Conservation (phyloP, 2,113 vertebrate species). For the Antechinus stuartii region DNA sequence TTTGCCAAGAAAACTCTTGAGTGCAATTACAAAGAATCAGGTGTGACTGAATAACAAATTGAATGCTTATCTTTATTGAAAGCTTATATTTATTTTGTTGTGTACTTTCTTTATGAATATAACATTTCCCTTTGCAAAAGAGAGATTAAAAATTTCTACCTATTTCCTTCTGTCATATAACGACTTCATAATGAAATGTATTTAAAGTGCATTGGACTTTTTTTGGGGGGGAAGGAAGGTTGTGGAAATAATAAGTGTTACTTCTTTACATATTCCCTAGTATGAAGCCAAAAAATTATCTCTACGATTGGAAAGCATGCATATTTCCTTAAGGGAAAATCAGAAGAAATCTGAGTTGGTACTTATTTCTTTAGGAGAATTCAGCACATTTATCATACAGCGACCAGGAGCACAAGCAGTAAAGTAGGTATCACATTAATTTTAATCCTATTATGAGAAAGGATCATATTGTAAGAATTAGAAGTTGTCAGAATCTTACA, state of each 20-base stretch:
- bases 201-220: slow-evolving; percentile 47
- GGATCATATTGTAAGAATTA: slow-evolving; percentile 8
- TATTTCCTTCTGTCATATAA: neutral
- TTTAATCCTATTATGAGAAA: slow-evolving; percentile 26
- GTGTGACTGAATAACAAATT: neutral
- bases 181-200: slow-evolving; percentile 28
- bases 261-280: slow-evolving; percentile 81
- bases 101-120: neutral
- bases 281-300: slow-evolving; percentile 95
- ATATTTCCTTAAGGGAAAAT: slow-evolving; percentile 90
- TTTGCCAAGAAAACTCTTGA: neutral
- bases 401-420: slow-evolving; percentile 95
- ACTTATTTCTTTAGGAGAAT: slow-evolving; percentile 90
- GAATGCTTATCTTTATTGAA: neutral
- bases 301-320: slow-evolving; percentile 92
- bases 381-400: slow-evolving; percentile 91
- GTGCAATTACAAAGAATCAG: neutral
- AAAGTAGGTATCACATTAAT: slow-evolving; percentile 85
- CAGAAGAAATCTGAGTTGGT: slow-evolving; percentile 90
- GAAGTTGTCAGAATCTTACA: neutral
- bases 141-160: neutral
- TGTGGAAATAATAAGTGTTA: slow-evolving; percentile 27
- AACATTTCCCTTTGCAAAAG: neutral
- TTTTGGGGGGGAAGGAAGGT: neutral
- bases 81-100: neutral